Percentiles rank a stretch among this genome's conserved stretches.
Evolutionary conservation across 2,888 invertebrate species (phyloP).

Genomic region (Silvanus unidentatus): DNA sequence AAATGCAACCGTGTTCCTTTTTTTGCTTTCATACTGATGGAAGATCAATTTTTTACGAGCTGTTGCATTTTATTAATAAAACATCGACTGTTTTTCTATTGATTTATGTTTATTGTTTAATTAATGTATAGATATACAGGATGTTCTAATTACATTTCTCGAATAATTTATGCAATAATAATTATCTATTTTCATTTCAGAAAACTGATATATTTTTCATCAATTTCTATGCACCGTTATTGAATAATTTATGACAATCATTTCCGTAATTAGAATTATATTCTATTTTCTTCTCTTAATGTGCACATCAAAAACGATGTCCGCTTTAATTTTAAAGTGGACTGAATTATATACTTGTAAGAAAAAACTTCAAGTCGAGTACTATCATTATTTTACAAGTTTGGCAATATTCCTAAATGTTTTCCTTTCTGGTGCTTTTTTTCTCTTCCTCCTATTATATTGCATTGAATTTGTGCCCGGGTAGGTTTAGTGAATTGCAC

Average conservation of each 20-base stretch:
- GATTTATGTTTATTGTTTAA: no score
- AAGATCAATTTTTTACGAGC: background rate
- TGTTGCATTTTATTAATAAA: background rate
- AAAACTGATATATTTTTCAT: no score
- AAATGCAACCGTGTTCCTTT: constrained; percentile 4
- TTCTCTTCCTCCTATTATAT: constrained; percentile 1
- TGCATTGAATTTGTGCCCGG: constrained; percentile 7
- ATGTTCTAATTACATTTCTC: no score
- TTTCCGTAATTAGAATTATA: background rate
- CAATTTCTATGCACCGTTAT: no score
- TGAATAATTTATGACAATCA: background rate
- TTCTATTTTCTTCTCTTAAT: background rate
- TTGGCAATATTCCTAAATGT: constrained; percentile 14
- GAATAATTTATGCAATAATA: no score
- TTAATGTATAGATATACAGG: no score
- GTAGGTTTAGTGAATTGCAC: constrained; percentile 16
- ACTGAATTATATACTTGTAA: background rate
- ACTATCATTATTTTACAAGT: constrained; percentile 17
- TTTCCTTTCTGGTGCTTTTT: background rate
- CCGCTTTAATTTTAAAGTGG: background rate
- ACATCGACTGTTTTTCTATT: no score
- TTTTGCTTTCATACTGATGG: no score
- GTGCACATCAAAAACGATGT: background rate
- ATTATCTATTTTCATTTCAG: no score
- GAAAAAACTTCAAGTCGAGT: background rate